Percentiles rank a stretch among this genome's conserved stretches.
Conservation (phyloP, 2,797 vertebrate genomes). For the Mormyrops attenuatus region DNA sequence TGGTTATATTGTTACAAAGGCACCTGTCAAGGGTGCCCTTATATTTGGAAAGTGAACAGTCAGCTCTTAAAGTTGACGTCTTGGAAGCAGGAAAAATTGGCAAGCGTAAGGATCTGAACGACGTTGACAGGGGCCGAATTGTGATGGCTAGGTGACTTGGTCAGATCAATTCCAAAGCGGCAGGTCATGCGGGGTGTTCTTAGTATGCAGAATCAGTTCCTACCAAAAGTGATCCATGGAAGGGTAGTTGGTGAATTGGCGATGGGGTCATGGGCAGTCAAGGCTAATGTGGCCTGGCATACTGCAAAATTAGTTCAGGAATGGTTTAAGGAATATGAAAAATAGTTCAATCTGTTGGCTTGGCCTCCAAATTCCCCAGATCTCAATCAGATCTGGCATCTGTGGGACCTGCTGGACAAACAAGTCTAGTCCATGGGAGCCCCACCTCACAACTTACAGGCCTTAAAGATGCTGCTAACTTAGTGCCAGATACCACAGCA, state of each 20-base stretch:
- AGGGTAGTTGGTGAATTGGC: background rate
- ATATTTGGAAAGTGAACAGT: background rate
- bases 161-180: background rate
- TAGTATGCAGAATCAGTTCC: background rate
- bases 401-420: background rate
- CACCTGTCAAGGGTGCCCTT: background rate
- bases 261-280: background rate
- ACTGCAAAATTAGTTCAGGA: background rate
- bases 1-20: background rate
- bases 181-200: background rate
- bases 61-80: background rate
- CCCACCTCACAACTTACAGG: background rate
- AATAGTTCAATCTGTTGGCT: background rate
- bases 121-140: background rate
- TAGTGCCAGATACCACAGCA: background rate
- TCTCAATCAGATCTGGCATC: background rate
- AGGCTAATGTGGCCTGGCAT: background rate
- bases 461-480: background rate
- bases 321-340: background rate
- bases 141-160: background rate
- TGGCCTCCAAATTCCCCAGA: background rate
- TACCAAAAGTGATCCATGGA: background rate
- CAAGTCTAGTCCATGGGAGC: background rate
- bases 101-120: background rate
- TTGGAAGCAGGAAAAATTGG: background rate